Evolutionary conservation across 2,113 vertebrate genomes (phyloP), one percentile per base, ranked within the genome.

Genomic region (Electrona antarctica): DNA sequence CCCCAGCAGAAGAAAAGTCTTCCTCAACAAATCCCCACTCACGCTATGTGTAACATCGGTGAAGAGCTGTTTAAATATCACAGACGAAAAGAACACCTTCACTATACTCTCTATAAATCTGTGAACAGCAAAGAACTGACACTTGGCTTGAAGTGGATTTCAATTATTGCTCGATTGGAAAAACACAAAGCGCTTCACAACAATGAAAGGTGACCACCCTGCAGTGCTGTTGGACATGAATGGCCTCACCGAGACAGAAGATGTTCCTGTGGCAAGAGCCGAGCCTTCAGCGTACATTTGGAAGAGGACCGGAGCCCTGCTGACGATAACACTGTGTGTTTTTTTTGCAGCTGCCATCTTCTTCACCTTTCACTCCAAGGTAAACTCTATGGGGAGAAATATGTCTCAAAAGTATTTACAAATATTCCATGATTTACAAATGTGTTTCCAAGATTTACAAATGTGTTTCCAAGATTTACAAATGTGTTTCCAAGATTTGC

Each of bases 241-340:
- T 21, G 79, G 84, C 60, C 2, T 7, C 3, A 29, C 1, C 13
- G 52, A 14, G 4, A n/a, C 70, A 0, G 76, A 68, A 33, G n/a
- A 6, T 3, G 80, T 46, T 49, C 74, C 55, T 28, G 46, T 64
- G 5, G 12, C 51, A 9, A n/a, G 1, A 2, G 21, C 21, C 21
- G 61, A 29, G 13, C 29, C 0, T 2, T 61, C 69, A 7, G 12
- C 59, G 9, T 2, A 56, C 63, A 1, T 67, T 7, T 88, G 85
- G 15, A 85, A 47, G 60, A 9, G 78, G 0, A 61, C 69, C 4
- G 50, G 46, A 0, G 77, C 51, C 0, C 58, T 88, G 3, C 47
- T 90, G 68, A 11, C 46, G 0, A 60, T 91, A 52, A 63, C 74
- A 0, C 81, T 94, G n/a, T 88, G 85, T 54, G 91, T 91, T 93